Evolutionary conservation across 2,888 invertebrate species (phyloP).

Genomic region (Tineola bisselliella): DNA sequence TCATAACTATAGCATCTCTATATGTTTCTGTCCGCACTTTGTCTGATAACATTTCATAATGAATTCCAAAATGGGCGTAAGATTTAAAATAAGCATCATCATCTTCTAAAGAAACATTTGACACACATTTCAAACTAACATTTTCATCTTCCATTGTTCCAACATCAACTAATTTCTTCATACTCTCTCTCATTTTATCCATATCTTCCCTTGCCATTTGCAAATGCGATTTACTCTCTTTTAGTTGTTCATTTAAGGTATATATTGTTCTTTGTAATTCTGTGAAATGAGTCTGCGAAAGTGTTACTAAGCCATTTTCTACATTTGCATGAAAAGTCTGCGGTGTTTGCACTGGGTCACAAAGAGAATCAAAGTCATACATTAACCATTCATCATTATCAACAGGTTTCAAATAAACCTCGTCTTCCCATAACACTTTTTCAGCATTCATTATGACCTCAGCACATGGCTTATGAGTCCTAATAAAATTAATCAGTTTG

Average conservation of each 20-base stretch:
- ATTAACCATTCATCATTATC: conserved; percentile 84
- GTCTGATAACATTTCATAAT: conserved; percentile 94
- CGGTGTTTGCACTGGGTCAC: conserved; percentile 50
- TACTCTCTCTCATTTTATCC: conserved; percentile 68
- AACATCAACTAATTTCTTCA: conserved; percentile 64
- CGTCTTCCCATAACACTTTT: conserved; percentile 75
- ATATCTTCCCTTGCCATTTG: conserved; percentile 71
- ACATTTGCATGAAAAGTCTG: conserved; percentile 67
- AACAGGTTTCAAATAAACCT: conserved; percentile 80
- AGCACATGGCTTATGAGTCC: conserved; percentile 68
- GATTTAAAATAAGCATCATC: conserved; percentile 85
- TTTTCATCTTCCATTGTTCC: conserved; percentile 22
- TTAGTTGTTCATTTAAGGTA: conserved; percentile 63
- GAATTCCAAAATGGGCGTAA: conserved; percentile 91
- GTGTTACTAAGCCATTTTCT: conserved; percentile 69
- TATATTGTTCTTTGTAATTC: conserved; percentile 71
- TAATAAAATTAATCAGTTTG: conserved; percentile 83
- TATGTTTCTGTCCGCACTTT: conserved; percentile 88
- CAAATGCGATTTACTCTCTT: conserved; percentile 68
- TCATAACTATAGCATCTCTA: conserved; percentile 81
- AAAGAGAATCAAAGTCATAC: conserved; percentile 73
- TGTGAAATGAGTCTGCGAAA: conserved; percentile 69
- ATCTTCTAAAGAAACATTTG: conserved; percentile 65
- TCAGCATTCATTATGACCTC: conserved; percentile 63
- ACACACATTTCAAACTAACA: conserved; percentile 40